Percentiles rank a stretch among this genome's conserved stretches.
phyloP scores from a whole-genome alignment of 2,797 vertebrate genomes.

The Poecilia wingei region DNA sequence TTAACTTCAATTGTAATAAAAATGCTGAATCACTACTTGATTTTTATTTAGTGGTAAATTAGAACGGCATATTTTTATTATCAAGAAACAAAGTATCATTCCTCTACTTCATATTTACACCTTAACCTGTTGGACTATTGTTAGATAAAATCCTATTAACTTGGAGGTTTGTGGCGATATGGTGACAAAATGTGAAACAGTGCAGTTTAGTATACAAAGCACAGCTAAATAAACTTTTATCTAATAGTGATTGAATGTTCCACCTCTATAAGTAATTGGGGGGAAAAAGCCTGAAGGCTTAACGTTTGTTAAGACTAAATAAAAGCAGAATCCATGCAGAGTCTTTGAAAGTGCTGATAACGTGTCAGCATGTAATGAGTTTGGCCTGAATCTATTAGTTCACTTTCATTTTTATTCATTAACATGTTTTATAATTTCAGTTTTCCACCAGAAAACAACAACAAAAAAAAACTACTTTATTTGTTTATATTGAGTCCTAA shows the following conservation, averaged over 20 bases:
- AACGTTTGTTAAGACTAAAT: neutral
- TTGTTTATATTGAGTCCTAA: neutral
- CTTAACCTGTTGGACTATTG: neutral
- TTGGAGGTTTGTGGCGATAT: neutral
- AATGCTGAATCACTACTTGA: neutral
- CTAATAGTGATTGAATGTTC: neutral
- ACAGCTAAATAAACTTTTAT: neutral
- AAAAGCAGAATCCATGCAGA: neutral
- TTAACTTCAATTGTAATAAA: neutral
- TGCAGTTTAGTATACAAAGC: neutral
- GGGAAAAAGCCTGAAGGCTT: neutral
- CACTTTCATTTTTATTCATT: neutral
- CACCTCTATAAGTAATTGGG: neutral
- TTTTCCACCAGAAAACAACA: neutral
- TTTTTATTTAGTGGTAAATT: neutral
- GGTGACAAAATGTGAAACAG: neutral
- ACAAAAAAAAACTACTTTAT: neutral
- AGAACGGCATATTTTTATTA: neutral
- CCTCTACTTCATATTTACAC: neutral
- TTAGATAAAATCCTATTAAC: neutral
- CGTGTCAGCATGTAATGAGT: constrained; percentile 1
- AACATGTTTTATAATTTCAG: neutral
- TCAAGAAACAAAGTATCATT: neutral
- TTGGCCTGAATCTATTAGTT: neutral
- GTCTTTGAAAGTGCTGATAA: constrained; percentile 1